These are phyloP conservation scores for Parnassius mnemosyne DNA, from an alignment of 2,888 invertebrate species.

Conservation along the genomic window DNA sequence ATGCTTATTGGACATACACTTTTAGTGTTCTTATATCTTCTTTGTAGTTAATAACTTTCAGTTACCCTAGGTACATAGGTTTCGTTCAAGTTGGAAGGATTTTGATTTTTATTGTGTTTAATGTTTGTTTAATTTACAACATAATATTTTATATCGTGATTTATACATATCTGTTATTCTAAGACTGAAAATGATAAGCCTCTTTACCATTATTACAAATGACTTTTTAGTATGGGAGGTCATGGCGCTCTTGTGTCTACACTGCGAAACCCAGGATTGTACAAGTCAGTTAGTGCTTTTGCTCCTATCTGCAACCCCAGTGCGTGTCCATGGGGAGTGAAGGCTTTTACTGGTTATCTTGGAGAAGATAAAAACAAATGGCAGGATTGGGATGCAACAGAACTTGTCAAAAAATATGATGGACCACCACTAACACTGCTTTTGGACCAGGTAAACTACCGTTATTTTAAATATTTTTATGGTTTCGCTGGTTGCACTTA, in stretches of 20 bases:
- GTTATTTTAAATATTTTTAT: no score
- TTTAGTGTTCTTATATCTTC: no score
- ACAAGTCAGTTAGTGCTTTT: constrained; percentile 95
- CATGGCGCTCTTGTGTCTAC: constrained; percentile 96
- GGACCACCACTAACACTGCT: constrained; percentile 92
- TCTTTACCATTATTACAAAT: neutral
- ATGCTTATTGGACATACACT: no score
- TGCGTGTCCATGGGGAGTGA: constrained; percentile 92
- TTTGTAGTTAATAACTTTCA: no score
- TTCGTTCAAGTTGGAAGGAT: no score
- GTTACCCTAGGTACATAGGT: no score
- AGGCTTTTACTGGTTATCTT: constrained; percentile 90
- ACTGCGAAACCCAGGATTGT: constrained; percentile 93
- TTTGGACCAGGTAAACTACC: constrained; percentile 88
- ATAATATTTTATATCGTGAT: no score
- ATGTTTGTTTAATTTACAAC: no score
- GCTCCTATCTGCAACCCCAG: constrained; percentile 96
- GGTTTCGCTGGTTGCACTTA: no score
- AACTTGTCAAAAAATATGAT: constrained; percentile 88
- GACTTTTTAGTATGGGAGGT: constrained; percentile 94
- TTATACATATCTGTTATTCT: no score
- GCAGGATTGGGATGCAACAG: constrained; percentile 94
- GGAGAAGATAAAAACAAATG: constrained; percentile 86
- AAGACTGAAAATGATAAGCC: no score
- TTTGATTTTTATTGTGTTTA: no score